Evolutionary conservation across 2,113 vertebrate species (phyloP), one percentile per base, ranked within the genome.

Genomic region (Chitala chitala): DNA sequence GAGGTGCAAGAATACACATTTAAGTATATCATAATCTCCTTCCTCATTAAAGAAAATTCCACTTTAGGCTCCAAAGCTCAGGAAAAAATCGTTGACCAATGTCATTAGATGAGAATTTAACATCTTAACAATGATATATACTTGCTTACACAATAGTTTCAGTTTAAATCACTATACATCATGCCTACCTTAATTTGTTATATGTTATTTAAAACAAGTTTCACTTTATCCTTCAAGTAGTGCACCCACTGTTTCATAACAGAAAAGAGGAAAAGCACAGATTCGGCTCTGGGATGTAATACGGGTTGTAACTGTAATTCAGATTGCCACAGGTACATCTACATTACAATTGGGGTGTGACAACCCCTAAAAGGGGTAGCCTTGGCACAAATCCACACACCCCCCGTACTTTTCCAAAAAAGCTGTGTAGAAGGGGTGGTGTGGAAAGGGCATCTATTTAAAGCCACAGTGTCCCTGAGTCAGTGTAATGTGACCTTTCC

Each of bases 401-500:
- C 75, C 72, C 71, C 68, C 1, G 50, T 73, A 53, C 48, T 69
- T 66, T 65, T 76, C 79, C 73, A 87, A 87, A 90, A 91, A 90
- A 91, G 89, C 86, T 69, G 77, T 85, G 81, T 82, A 74, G 75
- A 75, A 68, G 71, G 78, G 82, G 85, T 81, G 85, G 86, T 86
- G 85, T 83, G 84, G 85, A 84, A 83, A 76, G 71, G 22, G 48
- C 51, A 77, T 84, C 89, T 92, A 92, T 92, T 92, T 92, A 85
- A 90, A 90, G 87, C 82, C 76, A 58, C 76, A 82, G 85, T 84
- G 75, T 84, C 78, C 81, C 82, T 76, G 79, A 87, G 89, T 92
- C 90, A 90, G 89, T 89, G 90, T 89, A 92, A 92, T 91, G 79
- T 87, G 89, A 91, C 84, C 82, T 75, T 56, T 31, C 38, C 69